Percentiles rank a stretch among this genome's conserved stretches.
Evolutionary conservation across 2,888 invertebrate genomes (phyloP).

Genomic region (Drosophila percnosoma): DNA sequence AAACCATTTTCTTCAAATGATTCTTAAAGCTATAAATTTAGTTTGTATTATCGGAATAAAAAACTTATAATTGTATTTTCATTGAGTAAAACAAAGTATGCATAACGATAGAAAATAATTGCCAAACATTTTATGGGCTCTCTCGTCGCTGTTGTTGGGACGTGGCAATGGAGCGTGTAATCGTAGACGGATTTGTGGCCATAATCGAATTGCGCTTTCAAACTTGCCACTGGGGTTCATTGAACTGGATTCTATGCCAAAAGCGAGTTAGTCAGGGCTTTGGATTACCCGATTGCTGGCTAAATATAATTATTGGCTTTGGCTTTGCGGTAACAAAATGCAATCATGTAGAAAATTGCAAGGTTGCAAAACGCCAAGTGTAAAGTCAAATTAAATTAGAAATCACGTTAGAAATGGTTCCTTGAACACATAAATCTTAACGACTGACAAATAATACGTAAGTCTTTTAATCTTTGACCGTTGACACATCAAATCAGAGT

Average conservation of each 20-base stretch:
- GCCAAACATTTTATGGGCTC: constrained; percentile 22
- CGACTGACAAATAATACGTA: constrained; percentile 7
- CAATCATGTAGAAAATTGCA: constrained; percentile 73
- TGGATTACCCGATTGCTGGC: constrained; percentile 47
- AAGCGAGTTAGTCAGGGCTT: constrained; percentile 46
- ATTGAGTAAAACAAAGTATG: constrained; percentile 18
- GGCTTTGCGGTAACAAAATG: constrained; percentile 61
- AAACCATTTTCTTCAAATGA: not conserved
- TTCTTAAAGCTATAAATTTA: not conserved
- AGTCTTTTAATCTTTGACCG: constrained; percentile 28
- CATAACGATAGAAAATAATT: constrained; percentile 13
- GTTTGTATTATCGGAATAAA: constrained; percentile 2
- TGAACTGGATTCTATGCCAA: constrained; percentile 59
- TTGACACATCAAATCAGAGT: constrained; percentile 2
- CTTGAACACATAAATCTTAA: not conserved
- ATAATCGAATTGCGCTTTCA: constrained; percentile 57
- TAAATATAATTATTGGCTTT: constrained; percentile 47
- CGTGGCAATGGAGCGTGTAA: constrained; percentile 52
- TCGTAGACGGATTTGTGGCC: constrained; percentile 39
- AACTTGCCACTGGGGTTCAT: constrained; percentile 50
- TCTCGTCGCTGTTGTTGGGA: constrained; percentile 11
- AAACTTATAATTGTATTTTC: constrained; percentile 14
- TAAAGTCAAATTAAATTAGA: constrained; percentile 23
- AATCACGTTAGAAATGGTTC: constrained; percentile 18
- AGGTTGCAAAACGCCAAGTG: constrained; percentile 56